These are phyloP conservation scores for Amiota mariae DNA, from an alignment of 2,888 invertebrate species.

Conservation along the genomic window DNA sequence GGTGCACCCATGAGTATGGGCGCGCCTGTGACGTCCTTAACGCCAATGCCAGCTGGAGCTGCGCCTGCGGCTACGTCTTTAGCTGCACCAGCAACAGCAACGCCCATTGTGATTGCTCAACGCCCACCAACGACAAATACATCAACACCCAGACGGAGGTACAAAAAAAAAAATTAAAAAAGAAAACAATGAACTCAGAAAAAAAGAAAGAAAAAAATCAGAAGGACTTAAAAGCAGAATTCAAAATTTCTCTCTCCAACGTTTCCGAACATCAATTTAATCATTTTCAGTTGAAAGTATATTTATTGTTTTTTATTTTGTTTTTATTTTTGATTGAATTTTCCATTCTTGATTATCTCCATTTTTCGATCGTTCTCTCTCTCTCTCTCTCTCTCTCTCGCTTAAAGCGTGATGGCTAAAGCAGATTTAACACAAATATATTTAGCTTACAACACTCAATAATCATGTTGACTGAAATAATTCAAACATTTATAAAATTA, in stretches of 20 bases:
- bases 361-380: no score
- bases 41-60: constrained; percentile 74
- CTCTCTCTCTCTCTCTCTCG: no score
- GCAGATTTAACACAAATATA: no score
- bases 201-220: constrained; percentile 33
- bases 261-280: not conserved
- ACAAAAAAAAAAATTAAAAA: constrained; percentile 64
- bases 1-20: constrained; percentile 75
- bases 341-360: no score
- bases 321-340: not conserved
- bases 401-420: no score
- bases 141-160: constrained; percentile 84
- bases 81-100: constrained; percentile 72
- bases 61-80: constrained; percentile 52
- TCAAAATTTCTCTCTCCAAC: constrained; percentile 56
- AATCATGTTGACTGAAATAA: no score
- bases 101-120: constrained; percentile 80
- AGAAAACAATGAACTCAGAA: constrained; percentile 36
- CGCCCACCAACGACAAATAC: constrained; percentile 80
- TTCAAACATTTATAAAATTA: no score
- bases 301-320: constrained; percentile 10
- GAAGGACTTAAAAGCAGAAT: constrained; percentile 68
- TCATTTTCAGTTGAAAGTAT: constrained; percentile 9
- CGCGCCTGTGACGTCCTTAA: constrained; percentile 73
- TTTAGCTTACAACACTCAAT: no score